Base-by-base conservation (phyloP, 2,888 invertebrate species). In the Scaptomyza cyrtandrae region DNA sequence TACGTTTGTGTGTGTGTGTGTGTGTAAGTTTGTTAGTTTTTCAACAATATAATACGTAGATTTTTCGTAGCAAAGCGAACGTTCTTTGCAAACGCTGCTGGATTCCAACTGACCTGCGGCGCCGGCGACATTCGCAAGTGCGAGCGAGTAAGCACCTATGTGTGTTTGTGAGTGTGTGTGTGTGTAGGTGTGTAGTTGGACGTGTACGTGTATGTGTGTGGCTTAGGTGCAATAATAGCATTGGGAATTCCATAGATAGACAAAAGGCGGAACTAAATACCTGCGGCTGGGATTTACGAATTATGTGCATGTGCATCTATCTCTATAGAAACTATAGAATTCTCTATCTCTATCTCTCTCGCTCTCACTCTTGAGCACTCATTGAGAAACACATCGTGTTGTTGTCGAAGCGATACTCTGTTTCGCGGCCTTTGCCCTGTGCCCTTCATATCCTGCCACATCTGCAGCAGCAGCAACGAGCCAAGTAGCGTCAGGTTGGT, bases 221-320 rank as follows among this genome's bases (percentile, higher is more conserved):
- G 85, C 86, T 85, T 85, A 85, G 86, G 88, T 85, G 85, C 85
- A 84, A 86, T 86, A 84, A 86, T 88, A 86, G 88, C 78, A 86
- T 88, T 88, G 88, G 88, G 86, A 88, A 86, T 86, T 88, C 88
- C 84, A 78, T 58, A 68, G 83, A 56, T 68, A 72, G 58, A 87
- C 84, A 88, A 86, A 86, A 78, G 88, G 86, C 88, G 88, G 88
- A 86, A 88, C 88, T 86, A 86, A 86, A 86, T 86, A 86, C 85
- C 85, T 86, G 85, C 75, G 85, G 85, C 85, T 86, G 86, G 88
- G 88, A 86, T 88, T 88, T 86, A 88, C 73, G 86, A 86, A 84
- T 83, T 83, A 83, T 50, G 31, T 33, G 2, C 6, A 9, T 9
- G 9, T 31, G 31, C 9, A 9, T 31, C 6, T 31, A 2, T 6